Conservation (phyloP, 2,113 vertebrate species). For the Conger conger region DNA sequence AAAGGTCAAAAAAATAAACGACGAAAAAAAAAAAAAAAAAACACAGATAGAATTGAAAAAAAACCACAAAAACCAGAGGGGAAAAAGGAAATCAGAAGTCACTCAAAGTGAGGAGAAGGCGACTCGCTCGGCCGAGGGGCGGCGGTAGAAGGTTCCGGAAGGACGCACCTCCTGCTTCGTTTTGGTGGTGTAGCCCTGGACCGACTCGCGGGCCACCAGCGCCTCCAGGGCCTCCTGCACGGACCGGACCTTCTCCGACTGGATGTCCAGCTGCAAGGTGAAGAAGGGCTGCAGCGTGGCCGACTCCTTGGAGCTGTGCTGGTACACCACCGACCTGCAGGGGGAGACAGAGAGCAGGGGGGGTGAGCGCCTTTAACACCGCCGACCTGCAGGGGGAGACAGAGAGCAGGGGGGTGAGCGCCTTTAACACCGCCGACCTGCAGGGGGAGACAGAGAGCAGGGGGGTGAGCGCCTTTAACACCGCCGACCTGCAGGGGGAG, state of each 20-base stretch:
- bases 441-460: too few relatives aligned
- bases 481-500: too few relatives aligned
- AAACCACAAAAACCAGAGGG: too few relatives aligned
- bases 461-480: too few relatives aligned
- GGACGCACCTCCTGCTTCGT: conserved; percentile 90
- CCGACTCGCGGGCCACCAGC: conserved; percentile 90
- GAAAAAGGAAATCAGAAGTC: neutral
- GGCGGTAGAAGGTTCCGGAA: neutral
- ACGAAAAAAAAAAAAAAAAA: neutral
- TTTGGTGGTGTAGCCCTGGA: conserved; percentile 97
- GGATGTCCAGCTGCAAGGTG: conserved; percentile 94
- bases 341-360: neutral
- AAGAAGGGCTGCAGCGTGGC: conserved; percentile 97
- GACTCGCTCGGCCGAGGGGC: neutral
- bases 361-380: neutral
- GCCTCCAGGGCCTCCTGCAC: conserved; percentile 94
- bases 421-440: too few relatives aligned
- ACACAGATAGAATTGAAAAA: too few relatives aligned
- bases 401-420: too few relatives aligned
- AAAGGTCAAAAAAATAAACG: too few relatives aligned
- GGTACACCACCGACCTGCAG: conserved; percentile 92
- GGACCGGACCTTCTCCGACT: conserved; percentile 94
- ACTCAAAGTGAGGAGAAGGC: too few relatives aligned
- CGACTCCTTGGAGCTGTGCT: conserved; percentile 96
- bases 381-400: neutral